Evolutionary conservation across 2,113 vertebrate genomes (phyloP).

Genomic region (Rhineura floridana): DNA sequence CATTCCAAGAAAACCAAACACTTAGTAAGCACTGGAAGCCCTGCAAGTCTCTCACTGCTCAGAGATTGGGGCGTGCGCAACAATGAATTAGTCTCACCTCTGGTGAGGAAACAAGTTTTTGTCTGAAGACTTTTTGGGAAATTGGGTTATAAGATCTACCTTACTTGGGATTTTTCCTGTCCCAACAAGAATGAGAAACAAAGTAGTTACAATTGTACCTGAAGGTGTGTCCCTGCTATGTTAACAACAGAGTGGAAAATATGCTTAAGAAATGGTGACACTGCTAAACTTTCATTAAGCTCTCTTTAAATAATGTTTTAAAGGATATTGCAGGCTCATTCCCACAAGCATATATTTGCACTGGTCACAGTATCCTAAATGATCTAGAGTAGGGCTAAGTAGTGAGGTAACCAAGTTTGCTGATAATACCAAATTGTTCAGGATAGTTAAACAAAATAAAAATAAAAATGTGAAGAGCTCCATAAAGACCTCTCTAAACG

Average conservation of each 20-base stretch:
- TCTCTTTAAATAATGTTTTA: background rate
- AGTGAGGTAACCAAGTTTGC: too few species aligned
- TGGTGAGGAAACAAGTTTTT: background rate
- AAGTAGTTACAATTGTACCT: background rate
- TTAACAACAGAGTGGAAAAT: background rate
- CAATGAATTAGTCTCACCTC: background rate
- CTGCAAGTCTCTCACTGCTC: too few species aligned
- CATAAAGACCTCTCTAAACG: too few species aligned
- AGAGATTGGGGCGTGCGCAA: too few species aligned
- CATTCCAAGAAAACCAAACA: too few species aligned
- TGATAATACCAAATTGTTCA: too few species aligned
- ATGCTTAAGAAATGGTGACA: background rate
- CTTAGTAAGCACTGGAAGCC: too few species aligned
- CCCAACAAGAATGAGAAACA: background rate
- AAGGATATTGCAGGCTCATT: background rate
- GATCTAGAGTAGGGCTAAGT: too few species aligned
- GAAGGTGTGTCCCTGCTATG: background rate
- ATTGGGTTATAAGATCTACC: background rate
- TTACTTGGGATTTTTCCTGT: background rate
- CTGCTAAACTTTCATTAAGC: background rate
- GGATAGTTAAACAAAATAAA: too few species aligned
- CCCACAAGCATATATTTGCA: background rate
- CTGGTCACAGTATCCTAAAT: background rate
- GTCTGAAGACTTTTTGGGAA: background rate
- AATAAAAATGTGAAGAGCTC: too few species aligned